phyloP scores from a whole-genome alignment of 2,888 invertebrate species.

The Calameuta idolon region DNA sequence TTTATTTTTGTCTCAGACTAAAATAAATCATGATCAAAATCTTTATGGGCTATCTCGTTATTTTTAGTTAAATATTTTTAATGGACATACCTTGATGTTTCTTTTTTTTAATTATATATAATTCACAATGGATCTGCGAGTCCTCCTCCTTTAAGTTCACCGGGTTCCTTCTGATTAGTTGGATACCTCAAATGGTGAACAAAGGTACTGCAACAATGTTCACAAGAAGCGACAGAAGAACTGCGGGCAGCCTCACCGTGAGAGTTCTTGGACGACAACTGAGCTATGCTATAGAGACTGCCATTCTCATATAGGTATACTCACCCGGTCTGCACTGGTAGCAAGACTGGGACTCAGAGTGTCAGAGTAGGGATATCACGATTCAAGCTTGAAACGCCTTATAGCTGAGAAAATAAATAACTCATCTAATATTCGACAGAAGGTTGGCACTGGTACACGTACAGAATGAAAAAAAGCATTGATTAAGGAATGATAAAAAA shows the following conservation, averaged over 20 bases:
- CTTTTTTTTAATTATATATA: neutral
- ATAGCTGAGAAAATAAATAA: neutral
- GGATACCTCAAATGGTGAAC: neutral
- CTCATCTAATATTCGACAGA: neutral
- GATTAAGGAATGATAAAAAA: neutral
- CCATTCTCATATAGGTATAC: conserved; percentile 44
- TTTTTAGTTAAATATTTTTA: neutral
- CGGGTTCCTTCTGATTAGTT: neutral
- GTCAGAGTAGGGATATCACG: conserved; percentile 44
- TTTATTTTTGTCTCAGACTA: neutral
- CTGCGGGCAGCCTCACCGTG: conserved; percentile 20
- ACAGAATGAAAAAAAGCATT: neutral
- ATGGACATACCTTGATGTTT: neutral
- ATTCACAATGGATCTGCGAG: neutral
- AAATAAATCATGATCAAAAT: neutral
- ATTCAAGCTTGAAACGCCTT: conserved; percentile 31
- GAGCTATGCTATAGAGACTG: conserved; percentile 41
- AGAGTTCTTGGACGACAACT: conserved; percentile 42
- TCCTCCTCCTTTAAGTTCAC: neutral
- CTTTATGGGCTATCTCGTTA: neutral
- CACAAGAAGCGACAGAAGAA: neutral
- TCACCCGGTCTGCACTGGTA: conserved; percentile 29
- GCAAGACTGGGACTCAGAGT: conserved; percentile 28
- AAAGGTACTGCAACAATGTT: neutral
- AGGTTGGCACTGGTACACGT: neutral